Evolutionary conservation across 1,140 invertebrate genomes (phyloP), one percentile per base, ranked within the genome.

Genomic region (Scaptomyza hsui): DNA sequence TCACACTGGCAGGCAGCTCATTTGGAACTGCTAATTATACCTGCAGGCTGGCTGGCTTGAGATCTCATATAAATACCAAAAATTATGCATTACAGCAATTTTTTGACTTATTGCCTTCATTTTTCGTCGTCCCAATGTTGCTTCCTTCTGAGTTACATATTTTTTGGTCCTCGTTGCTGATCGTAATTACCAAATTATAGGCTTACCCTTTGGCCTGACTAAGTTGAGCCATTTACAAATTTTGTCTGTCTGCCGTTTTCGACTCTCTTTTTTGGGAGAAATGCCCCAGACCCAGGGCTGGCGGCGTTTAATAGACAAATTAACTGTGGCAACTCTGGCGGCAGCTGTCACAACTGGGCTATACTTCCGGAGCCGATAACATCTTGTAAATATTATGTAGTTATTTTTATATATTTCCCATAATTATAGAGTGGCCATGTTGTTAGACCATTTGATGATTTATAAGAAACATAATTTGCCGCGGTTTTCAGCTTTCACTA

Each of bases 321-420:
- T 86, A 86, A 86, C 81, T 78, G 55, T 6, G 60, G 24, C 64
- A 61, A 70, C 65, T 70, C 18, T 24, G 56, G 29, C n/a, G 16
- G 29, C 72, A 75, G 68, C 53, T 65, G 49, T 61, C 39, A 57
- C 44, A n/a, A n/a, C n/a, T n/a, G 19, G 52, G 49, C 80, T 62
- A 71, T 76, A 73, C 56, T 68, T 80, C 7, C 9, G 68, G n/a
- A 37, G 48, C 52, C 74, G 81, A 86, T 86, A 86, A 86, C 81
- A 85, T 85, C 81, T 86, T 86, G 81, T 86, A 86, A 86, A 86
- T 86, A 86, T 86, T 86, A 70, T 86, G 81, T 86, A 86, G n/a
- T n/a, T n/a, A 1, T 21, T 85, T 86, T 80, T 75, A 76, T 75
- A 80, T 78, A 80, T 77, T 86, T 79, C 62, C 67, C 65, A 75